Base-by-base conservation (phyloP, 2,113 vertebrate species). In the Eleginops maclovinus region DNA sequence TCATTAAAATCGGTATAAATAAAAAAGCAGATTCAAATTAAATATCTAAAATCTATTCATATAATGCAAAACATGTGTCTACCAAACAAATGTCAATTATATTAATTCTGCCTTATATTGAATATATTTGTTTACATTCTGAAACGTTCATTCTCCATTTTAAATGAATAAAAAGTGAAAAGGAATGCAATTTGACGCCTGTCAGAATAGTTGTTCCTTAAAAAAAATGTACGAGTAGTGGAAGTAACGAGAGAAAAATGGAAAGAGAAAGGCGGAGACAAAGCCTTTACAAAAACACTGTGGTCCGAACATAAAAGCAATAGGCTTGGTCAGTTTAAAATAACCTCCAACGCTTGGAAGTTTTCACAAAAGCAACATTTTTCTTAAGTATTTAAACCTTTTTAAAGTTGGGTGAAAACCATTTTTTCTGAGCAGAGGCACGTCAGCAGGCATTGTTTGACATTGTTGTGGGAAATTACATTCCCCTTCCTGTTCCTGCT, bases 401-500 rank as follows among this genome's bases (percentile, higher is more conserved):
- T 75, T 69, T 24, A 51, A 66, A 67, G 58, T 51, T 82, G 72
- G 62, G 11, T 46, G 21, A 55, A 36, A 58, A 76, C 79, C 54
- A 68, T 83, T 65, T 7, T 73, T 53, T 72, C 47, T 58, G 82
- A 51, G 68, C 56, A 12, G 73, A 74, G 66, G 71, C 78, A n/a
- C 75, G 56, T 65, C 80, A 75, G 82, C 81, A 77, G 71, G 59
- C 56, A 19, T 54, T 16, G 55, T 77, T 69, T 72, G 77, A 86
- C 74, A 82, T 59, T 68, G 72, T 65, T 72, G 60, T 64, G 72
- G 80, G 69, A 86, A 87, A 88, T 87, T 58, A 77, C 65, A 86
- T 70, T 53, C 28, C 56, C 69, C 77, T 24, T 54, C 60, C 65
- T 44, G 66, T 22, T 81, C 81, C 70, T 36, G 58, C 76, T 74